Conservation (phyloP, 2,797 vertebrate genomes). For the Molothrus ater region DNA sequence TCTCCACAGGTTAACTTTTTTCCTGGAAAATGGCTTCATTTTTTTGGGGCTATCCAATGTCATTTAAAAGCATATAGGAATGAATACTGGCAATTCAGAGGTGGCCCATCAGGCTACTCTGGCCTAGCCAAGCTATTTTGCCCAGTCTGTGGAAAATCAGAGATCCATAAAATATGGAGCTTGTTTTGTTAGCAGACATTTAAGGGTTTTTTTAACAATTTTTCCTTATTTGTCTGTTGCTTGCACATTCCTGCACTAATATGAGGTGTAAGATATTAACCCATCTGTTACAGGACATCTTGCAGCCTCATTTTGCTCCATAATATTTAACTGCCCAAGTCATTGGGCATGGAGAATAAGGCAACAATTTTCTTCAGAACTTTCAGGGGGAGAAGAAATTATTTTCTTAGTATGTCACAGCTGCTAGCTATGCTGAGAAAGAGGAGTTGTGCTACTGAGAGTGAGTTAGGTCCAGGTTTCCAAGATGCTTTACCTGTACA, state of each 20-base stretch:
- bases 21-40: neutral
- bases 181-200: neutral
- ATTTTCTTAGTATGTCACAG: neutral
- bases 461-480: neutral
- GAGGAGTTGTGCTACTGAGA: neutral
- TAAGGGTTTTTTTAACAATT: neutral
- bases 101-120: neutral
- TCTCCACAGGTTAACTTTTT: neutral
- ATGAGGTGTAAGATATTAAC: neutral
- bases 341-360: neutral
- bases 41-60: rapidly evolving
- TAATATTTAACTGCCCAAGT: neutral
- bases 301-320: neutral
- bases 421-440: neutral
- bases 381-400: neutral
- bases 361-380: neutral
- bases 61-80: neutral
- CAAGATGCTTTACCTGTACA: neutral
- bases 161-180: neutral
- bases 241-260: neutral
- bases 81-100: neutral
- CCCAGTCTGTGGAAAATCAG: neutral
- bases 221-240: neutral
- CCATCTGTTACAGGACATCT: neutral
- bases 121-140: neutral